Evolutionary conservation across 92 coral and sea anemone genomes (phyloP).

Genomic region (Epizoanthus ramosus): DNA sequence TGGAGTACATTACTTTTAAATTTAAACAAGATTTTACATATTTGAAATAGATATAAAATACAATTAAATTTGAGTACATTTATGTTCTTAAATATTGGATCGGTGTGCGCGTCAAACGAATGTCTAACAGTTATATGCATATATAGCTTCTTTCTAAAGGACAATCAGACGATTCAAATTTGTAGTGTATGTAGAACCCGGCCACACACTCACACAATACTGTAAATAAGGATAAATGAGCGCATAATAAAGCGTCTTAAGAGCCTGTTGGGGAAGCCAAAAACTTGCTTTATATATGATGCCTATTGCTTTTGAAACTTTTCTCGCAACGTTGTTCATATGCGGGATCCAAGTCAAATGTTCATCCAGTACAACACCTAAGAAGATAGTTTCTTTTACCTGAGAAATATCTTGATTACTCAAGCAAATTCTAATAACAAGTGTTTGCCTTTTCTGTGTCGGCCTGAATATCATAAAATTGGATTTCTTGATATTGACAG

Average conservation of each 20-base stretch:
- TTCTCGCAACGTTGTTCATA: too few relatives aligned
- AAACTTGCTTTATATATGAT: too few relatives aligned
- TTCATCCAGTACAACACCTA: too few relatives aligned
- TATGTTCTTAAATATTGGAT: conserved; percentile 33
- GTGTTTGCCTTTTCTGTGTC: too few relatives aligned
- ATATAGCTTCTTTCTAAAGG: conserved; percentile 27
- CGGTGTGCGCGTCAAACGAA: conserved; percentile 38
- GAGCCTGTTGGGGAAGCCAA: background rate
- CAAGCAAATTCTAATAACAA: too few relatives aligned
- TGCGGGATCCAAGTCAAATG: too few relatives aligned
- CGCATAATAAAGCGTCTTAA: conserved; percentile 20
- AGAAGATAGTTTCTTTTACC: too few relatives aligned
- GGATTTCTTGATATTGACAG: too few relatives aligned
- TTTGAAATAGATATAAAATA: conserved; percentile 23
- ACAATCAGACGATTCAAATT: conserved; percentile 27
- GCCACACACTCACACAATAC: conserved; percentile 40
- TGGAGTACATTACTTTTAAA: conserved; percentile 38
- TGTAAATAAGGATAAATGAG: conserved; percentile 34
- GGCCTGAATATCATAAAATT: too few relatives aligned
- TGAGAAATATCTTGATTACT: too few relatives aligned
- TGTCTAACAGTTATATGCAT: conserved; percentile 17
- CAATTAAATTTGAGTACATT: conserved; percentile 21
- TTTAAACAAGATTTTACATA: conserved; percentile 40
- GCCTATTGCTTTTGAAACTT: too few relatives aligned
- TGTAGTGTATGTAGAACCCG: conserved; percentile 42